These are phyloP conservation scores for Coenobita brevimanus DNA, from an alignment of 1,140 invertebrate species.

Conservation along the genomic window DNA sequence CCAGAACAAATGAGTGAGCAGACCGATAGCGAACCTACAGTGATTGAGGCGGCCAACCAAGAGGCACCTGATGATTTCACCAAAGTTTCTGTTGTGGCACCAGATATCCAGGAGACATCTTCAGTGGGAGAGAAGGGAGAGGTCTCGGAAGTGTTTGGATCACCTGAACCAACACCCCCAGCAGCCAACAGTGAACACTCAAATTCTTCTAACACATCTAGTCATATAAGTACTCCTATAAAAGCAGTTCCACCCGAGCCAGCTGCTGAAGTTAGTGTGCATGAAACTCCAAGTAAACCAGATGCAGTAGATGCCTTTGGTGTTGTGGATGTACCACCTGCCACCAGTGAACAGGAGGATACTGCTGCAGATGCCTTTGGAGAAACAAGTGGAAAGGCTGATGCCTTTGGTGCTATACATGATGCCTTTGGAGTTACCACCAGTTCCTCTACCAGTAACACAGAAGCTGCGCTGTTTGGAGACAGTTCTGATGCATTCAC, in stretches of 20 bases:
- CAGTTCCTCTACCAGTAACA: neutral
- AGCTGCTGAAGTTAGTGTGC: slow-evolving; percentile 6
- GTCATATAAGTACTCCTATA: slow-evolving; percentile 24
- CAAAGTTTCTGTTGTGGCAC: slow-evolving; percentile 38
- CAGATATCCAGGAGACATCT: slow-evolving; percentile 38
- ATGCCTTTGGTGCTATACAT: slow-evolving; percentile 67
- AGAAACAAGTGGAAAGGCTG: slow-evolving; percentile 44
- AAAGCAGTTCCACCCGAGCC: slow-evolving; percentile 35
- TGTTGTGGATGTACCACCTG: slow-evolving; percentile 26
- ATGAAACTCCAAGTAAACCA: slow-evolving; percentile 41
- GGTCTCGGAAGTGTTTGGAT: slow-evolving; percentile 52
- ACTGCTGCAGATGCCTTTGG: slow-evolving; percentile 57
- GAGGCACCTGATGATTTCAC: slow-evolving; percentile 39
- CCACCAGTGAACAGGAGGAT: neutral
- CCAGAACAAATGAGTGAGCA: slow-evolving; percentile 68
- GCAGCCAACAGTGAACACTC: slow-evolving; percentile 32
- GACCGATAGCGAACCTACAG: slow-evolving; percentile 67
- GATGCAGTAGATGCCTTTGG: slow-evolving; percentile 35
- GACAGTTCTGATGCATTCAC: slow-evolving; percentile 28
- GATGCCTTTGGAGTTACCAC: slow-evolving; percentile 68
- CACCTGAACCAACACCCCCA: slow-evolving; percentile 53
- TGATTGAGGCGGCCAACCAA: slow-evolving; percentile 61
- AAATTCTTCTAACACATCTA: slow-evolving; percentile 28
- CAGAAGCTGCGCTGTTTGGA: slow-evolving; percentile 51
- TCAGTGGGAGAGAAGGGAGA: slow-evolving; percentile 43